phyloP scores from a whole-genome alignment of 2,113 vertebrate genomes.

The Todiramphus chloris region DNA sequence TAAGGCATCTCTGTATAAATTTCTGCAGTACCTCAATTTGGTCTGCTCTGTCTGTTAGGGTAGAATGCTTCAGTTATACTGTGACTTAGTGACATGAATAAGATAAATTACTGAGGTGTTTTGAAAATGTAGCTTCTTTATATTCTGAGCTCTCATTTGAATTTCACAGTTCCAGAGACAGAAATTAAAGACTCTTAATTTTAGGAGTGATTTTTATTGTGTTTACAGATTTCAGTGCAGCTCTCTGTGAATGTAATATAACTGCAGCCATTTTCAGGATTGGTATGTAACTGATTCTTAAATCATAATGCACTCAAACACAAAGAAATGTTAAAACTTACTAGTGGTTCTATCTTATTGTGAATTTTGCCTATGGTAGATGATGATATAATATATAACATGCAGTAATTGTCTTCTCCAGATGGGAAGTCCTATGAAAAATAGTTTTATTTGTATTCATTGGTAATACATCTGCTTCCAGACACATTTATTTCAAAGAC shows the following conservation, averaged over 20 bases:
- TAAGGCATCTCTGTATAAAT: not conserved
- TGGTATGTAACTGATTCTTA: not conserved
- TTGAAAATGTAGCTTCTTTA: not conserved
- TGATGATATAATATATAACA: not conserved
- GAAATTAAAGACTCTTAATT: not conserved
- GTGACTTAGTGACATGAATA: not conserved
- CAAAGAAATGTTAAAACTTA: not conserved
- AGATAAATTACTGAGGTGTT: not conserved
- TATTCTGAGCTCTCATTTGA: not conserved
- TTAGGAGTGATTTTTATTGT: not conserved
- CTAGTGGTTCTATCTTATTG: not conserved
- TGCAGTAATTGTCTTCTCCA: constrained; percentile 46
- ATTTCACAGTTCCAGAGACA: not conserved
- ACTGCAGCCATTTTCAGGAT: not conserved
- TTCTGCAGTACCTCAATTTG: not conserved
- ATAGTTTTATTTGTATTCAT: constrained; percentile 33
- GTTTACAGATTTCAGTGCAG: not conserved
- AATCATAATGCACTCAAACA: not conserved
- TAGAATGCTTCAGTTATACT: not conserved
- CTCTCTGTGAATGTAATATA: not conserved
- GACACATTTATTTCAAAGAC: not conserved
- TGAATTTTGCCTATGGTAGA: constrained; percentile 25
- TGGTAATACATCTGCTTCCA: constrained; percentile 25
- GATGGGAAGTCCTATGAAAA: constrained; percentile 40
- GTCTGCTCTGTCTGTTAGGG: not conserved